Evolutionary conservation across 2,113 vertebrate genomes (phyloP).

Genomic region (Circaetus gallicus): DNA sequence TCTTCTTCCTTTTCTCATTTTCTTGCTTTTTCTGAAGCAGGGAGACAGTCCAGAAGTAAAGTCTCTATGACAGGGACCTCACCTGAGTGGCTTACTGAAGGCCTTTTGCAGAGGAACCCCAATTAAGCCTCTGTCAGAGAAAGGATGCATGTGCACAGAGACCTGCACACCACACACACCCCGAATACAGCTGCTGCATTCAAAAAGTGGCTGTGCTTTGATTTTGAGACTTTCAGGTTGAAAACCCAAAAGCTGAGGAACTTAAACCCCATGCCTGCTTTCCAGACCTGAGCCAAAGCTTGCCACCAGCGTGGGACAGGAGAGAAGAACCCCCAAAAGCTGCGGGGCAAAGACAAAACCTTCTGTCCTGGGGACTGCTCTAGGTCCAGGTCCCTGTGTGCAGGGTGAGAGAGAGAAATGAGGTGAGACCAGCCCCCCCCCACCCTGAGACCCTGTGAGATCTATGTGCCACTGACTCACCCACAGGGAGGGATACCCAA

Average conservation of each 20-base stretch:
- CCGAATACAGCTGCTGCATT: accelerated
- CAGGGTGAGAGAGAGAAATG: neutral
- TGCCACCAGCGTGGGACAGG: neutral
- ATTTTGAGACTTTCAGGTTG: neutral
- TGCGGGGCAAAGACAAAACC: neutral
- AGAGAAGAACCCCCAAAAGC: neutral
- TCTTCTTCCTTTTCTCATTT: neutral
- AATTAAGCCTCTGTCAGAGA: accelerated
- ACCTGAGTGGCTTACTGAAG: accelerated
- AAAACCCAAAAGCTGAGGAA: neutral
- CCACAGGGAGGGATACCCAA: neutral
- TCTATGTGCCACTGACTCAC: neutral
- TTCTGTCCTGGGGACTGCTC: accelerated
- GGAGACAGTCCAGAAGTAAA: no score
- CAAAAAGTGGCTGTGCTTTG: neutral
- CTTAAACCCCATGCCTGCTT: neutral
- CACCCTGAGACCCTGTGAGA: neutral
- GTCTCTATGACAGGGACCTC: neutral
- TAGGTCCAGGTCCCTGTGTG: no score
- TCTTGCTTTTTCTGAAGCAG: neutral
- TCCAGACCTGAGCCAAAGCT: neutral
- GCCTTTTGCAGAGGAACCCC: neutral
- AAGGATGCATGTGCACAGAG: neutral
- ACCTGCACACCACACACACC: neutral
- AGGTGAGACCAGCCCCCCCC: neutral